These are phyloP conservation scores for Pollenia amentaria DNA, from an alignment of 2,888 invertebrate genomes.

Conservation along the genomic window DNA sequence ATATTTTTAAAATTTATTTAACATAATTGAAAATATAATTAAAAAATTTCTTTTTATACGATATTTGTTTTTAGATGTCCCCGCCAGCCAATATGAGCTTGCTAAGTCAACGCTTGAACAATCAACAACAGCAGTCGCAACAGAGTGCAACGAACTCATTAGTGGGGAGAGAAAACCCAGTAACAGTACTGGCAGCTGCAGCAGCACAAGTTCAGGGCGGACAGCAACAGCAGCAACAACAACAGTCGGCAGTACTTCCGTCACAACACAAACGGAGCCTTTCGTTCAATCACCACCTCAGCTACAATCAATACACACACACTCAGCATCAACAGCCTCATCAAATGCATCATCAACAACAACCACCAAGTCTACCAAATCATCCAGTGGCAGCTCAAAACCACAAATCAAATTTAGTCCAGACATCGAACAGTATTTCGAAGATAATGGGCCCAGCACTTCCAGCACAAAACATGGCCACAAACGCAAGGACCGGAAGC, in stretches of 20 bases:
- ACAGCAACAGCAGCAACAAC: slow-evolving; percentile 74
- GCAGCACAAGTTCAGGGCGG: slow-evolving; percentile 55
- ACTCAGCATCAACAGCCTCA: slow-evolving; percentile 86
- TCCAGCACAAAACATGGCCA: slow-evolving; percentile 78
- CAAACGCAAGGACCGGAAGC: slow-evolving; percentile 86
- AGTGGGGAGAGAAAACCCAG: slow-evolving; percentile 65
- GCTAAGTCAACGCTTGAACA: slow-evolving; percentile 80
- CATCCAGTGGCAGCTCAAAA: slow-evolving; percentile 84
- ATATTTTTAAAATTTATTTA: background rate
- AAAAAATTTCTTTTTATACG: slow-evolving; percentile 5
- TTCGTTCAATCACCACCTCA: slow-evolving; percentile 89
- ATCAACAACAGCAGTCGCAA: slow-evolving; percentile 73
- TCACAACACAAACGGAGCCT: slow-evolving; percentile 89
- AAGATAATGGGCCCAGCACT: slow-evolving; percentile 85
- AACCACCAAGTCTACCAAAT: slow-evolving; percentile 87
- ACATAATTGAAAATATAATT: background rate
- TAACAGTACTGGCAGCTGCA: slow-evolving; percentile 67
- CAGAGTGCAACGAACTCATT: slow-evolving; percentile 69
- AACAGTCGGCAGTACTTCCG: slow-evolving; percentile 79
- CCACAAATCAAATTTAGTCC: slow-evolving; percentile 85
- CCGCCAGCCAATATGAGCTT: slow-evolving; percentile 85
- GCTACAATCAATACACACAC: slow-evolving; percentile 87
- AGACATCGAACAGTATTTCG: slow-evolving; percentile 86
- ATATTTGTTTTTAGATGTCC: slow-evolving; percentile 86
- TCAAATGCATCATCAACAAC: slow-evolving; percentile 85